Conservation (phyloP, 2,797 vertebrate species). For the Dendrocincla fuliginosa region DNA sequence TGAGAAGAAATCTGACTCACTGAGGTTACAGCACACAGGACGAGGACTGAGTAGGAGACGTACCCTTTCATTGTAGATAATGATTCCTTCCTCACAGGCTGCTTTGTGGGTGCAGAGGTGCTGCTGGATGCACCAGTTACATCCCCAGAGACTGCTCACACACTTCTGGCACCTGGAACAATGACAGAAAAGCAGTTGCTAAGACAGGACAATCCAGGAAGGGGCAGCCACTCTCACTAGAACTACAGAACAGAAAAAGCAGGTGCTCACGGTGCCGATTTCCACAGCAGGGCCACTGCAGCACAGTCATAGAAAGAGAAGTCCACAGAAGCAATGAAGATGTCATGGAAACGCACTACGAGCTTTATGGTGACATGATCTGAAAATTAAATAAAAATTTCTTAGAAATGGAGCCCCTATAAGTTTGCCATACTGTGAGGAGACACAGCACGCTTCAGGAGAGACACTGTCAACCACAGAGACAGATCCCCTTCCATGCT, state of each 20-base stretch:
- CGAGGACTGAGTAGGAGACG: conserved; percentile 30
- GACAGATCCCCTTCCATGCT: not conserved
- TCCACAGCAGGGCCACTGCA: conserved; percentile 86
- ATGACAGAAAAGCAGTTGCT: not conserved
- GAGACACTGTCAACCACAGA: not conserved
- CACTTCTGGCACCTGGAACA: conserved; percentile 89
- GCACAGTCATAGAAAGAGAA: conserved; percentile 94
- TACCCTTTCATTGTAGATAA: conserved; percentile 92
- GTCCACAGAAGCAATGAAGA: conserved; percentile 82
- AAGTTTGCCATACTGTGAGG: not conserved
- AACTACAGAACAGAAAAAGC: conserved; percentile 48
- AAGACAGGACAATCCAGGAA: not conserved
- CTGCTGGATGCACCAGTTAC: conserved; percentile 95
- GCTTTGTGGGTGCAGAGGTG: conserved; percentile 92
- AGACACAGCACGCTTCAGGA: not conserved
- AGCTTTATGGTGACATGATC: conserved; percentile 88
- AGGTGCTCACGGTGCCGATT: conserved; percentile 89
- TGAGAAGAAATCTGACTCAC: not conserved
- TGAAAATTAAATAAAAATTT: conserved; percentile 68
- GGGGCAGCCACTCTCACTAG: not conserved
- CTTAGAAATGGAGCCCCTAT: conserved; percentile 19
- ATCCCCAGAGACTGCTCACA: conserved; percentile 92
- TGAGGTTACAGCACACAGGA: not conserved
- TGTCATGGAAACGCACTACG: conserved; percentile 84
- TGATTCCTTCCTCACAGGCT: conserved; percentile 85